Evolutionary conservation across 2,797 vertebrate genomes (phyloP), one percentile per base, ranked within the genome.

Genomic region (Fundulus diaphanus): DNA sequence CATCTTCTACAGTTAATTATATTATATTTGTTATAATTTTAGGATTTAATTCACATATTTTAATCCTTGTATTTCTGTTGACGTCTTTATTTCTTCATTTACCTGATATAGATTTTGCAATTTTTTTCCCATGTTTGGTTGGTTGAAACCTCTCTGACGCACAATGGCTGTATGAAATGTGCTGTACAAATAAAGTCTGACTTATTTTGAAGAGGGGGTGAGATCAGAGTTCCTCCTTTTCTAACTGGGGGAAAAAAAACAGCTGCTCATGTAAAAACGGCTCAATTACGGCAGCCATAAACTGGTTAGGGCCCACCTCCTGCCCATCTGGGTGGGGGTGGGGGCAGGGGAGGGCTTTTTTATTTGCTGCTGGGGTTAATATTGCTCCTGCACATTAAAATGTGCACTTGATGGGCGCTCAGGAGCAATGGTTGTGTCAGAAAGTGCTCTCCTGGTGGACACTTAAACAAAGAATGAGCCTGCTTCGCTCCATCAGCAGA

Each of bases 391-490:
- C 89, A 88, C 93, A 93, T 94, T 94, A 93, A 92, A 93, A 92
- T 82, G 82, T 87, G 88, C 76, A 66, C 88, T 88, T 94, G 93
- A 93, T 93, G 92, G 89, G 88, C 86, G 78, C 91, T 88, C 79
- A 85, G 92, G 92, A 92, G 92, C 92, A 73, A 46, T 81, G 85
- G 74, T 82, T 84, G 91, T 92, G 90, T 91, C 88, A 90, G 91
- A 90, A 91, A 93, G 88, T 87, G 91, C 92, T 93, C 93, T 95
- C 92, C 90, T 90, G 93, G 92, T 90, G 94, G 90, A 95, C 88
- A 84, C 91, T 94, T 93, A 93, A 92, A 93, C 93, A 95, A 95
- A 95, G 89, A 93, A 89, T 82, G 88, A 92, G 88, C 78, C 87
- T 31, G 73, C 83, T 84, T 82, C 72, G 65, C 88, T 92, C 88